A percentile compares a stretch with the other conserved stretches of the same genome.
phyloP scores from a whole-genome alignment of 2,797 vertebrate genomes.

The Coreius guichenoti region DNA sequence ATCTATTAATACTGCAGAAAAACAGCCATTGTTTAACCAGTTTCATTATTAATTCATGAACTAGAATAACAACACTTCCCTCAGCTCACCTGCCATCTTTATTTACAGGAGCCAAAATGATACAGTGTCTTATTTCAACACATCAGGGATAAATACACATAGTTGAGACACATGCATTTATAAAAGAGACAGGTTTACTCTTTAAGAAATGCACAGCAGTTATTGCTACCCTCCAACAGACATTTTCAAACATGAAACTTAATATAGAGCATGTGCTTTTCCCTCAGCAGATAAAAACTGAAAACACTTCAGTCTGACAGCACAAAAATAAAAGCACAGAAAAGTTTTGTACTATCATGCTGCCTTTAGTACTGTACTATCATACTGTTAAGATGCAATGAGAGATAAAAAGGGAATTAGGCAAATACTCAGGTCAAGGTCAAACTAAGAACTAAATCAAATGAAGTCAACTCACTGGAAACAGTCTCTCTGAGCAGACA shows the following conservation, averaged over 20 bases:
- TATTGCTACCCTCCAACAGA: neutral
- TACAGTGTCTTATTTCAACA: constrained; percentile 15
- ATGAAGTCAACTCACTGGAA: constrained; percentile 80
- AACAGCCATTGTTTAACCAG: constrained; percentile 14
- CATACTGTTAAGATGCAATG: neutral
- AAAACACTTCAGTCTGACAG: constrained; percentile 15
- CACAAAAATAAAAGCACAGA: neutral
- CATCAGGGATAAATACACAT: constrained; percentile 51
- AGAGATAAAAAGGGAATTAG: neutral
- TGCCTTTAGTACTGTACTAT: no score
- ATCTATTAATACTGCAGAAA: constrained; percentile 9
- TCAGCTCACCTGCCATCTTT: neutral
- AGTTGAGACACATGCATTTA: constrained; percentile 18
- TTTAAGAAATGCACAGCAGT: neutral
- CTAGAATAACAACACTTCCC: constrained; percentile 22
- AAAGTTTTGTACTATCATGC: neutral
- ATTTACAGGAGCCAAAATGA: constrained; percentile 26
- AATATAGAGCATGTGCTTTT: neutral
- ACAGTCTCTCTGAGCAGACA: constrained; percentile 87
- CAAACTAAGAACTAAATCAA: constrained; percentile 13
- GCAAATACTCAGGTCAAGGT: neutral
- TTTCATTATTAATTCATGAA: constrained; percentile 51
- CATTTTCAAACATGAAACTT: neutral
- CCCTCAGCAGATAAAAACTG: neutral
- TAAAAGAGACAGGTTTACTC: constrained; percentile 14